These are phyloP conservation scores for Salticus scenicus DNA, from an alignment of 2,888 invertebrate species.

Conservation along the genomic window DNA sequence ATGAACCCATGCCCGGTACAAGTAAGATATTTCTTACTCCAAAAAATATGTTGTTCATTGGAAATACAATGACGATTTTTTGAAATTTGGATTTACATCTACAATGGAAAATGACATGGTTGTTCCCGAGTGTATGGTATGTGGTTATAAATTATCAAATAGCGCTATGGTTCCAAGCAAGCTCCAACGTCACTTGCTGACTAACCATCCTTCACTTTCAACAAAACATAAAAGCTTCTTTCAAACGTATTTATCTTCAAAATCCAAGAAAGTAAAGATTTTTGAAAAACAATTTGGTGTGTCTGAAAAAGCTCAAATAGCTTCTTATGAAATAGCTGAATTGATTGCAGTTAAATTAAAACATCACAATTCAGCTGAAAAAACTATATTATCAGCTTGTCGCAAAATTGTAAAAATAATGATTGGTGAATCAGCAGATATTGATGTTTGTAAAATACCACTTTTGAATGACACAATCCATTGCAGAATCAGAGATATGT, in stretches of 20 bases:
- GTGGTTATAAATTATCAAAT: constrained; percentile 15
- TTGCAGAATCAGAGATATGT: too few species aligned
- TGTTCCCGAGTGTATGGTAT: too few species aligned
- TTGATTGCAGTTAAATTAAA: too few species aligned
- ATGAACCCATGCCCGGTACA: constrained; percentile 14
- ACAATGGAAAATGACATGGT: too few species aligned
- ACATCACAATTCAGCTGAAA: not conserved
- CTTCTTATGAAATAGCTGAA: too few species aligned
- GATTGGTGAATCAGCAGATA: too few species aligned
- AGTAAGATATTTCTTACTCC: not conserved
- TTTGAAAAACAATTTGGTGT: constrained; percentile 10
- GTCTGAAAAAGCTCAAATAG: too few species aligned
- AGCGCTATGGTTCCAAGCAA: constrained; percentile 10
- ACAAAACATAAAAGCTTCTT: constrained; percentile 23
- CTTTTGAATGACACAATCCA: constrained; percentile 6
- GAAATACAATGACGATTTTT: constrained; percentile 22
- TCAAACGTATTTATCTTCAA: not conserved
- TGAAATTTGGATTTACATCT: constrained; percentile 13
- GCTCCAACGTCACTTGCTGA: constrained; percentile 11
- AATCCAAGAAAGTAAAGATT: not conserved
- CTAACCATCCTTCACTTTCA: too few species aligned
- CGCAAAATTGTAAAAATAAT: constrained; percentile 6
- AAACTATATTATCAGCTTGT: not conserved
- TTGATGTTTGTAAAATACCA: too few species aligned
- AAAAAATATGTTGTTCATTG: not conserved